A percentile compares a stretch with the other conserved stretches of the same genome.
phyloP scores from a whole-genome alignment of 1,140 invertebrate species.

The Elymnias hypermnestra region DNA sequence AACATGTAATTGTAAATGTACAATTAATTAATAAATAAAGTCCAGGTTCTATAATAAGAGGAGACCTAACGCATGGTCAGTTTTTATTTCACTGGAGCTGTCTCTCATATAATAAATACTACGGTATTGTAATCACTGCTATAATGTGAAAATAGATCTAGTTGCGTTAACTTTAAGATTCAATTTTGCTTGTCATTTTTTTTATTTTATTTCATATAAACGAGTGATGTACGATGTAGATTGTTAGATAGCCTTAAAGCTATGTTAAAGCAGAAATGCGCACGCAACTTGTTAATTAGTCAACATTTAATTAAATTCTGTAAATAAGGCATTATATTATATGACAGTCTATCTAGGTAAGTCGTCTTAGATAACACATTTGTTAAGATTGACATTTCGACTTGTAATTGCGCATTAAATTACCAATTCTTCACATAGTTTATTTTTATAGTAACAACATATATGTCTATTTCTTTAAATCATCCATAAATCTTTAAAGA shows the following conservation, averaged over 20 bases:
- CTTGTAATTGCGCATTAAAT: too few species aligned
- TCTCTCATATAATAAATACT: constrained; percentile 1
- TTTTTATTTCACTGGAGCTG: constrained; percentile 8
- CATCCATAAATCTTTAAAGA: too few species aligned
- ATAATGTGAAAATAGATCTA: constrained; percentile 1
- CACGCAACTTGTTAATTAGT: constrained; percentile 13
- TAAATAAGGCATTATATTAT: constrained; percentile 2
- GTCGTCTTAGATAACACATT: too few species aligned
- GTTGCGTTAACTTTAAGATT: not conserved
- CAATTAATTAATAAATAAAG: constrained; percentile 12
- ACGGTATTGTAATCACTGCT: too few species aligned
- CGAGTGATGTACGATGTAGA: constrained; percentile 1
- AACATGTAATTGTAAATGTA: constrained; percentile 1
- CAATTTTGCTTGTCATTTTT: constrained; percentile 7
- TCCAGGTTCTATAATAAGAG: constrained; percentile 11
- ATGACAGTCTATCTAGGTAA: constrained; percentile 1
- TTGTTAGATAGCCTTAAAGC: constrained; percentile 6
- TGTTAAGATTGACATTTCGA: too few species aligned
- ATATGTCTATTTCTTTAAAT: too few species aligned
- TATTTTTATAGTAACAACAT: too few species aligned
- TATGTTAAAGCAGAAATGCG: constrained; percentile 9
- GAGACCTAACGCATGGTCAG: not conserved
- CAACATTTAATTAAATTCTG: constrained; percentile 13
- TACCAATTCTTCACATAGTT: too few species aligned
- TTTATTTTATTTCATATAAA: constrained; percentile 2